Base-by-base conservation (phyloP, 2,113 vertebrate genomes). In the Datnioides undecimradiatus region DNA sequence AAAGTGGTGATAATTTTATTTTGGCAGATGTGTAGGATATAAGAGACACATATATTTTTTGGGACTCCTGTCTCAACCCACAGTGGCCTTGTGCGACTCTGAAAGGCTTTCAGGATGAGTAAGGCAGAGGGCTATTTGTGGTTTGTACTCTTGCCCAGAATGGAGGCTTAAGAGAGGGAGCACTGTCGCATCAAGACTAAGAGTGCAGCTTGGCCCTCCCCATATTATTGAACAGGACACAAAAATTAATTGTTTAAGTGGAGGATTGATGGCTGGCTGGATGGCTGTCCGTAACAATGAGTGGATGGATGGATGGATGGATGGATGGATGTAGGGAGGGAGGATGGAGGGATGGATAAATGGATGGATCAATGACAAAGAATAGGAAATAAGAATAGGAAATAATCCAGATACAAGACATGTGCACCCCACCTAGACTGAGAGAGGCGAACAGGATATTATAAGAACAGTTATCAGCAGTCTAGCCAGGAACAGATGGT, bases 401-500 rank as follows among this genome's bases (percentile, higher is more conserved):
- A 54, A 73, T 63, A 74, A 79, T 78, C 66, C 57, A 80, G 57
- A 80, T 73, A 79, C 40, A 90, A 78, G 59, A 80, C 34, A 23
- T 74, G 49, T 72, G 74, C 73, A 76, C 82, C 80, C 73, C 71
- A 91, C 80, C 74, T 62, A 80, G 79, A 72, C 59, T 69, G 77
- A 65, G 45, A 71, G 54, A 72, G 72, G 87, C 3, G 25, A 83
- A 86, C 85, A 91, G 90, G 92, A 90, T 90, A 87, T 93, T 91
- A 87, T 90, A 83, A 86, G 88, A 87, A 79, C 60, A 80, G 88
- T 81, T 91, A 90, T 84, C 88, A 92, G 90, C 88, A 76, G 87
- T 90, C 88, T 83, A 75, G 85, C 91, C 86, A 84, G 82, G 89
- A 94, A 88, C 93, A 94, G 93, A 94, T 94, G 93, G 93, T 85